phyloP scores from a whole-genome alignment of 1,140 invertebrate species.

The Delia radicum region DNA sequence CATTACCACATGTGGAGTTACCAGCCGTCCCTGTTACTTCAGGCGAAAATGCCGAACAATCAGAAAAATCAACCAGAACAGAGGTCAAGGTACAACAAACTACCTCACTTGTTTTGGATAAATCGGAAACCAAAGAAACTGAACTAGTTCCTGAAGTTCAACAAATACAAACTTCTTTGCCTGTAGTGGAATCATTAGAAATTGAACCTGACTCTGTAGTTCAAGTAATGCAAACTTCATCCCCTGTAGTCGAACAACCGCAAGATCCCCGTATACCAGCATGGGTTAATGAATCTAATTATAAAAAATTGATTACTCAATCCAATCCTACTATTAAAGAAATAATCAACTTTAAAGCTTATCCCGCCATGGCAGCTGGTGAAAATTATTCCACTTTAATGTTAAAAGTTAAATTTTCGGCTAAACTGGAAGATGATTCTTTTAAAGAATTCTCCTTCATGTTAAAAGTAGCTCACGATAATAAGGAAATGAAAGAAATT shows the following conservation, averaged over 20 bases:
- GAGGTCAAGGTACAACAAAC: too few relatives aligned
- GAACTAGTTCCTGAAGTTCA: not conserved
- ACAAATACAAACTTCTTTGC: not conserved
- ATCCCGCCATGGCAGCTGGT: conserved; percentile 36
- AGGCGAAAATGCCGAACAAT: not conserved
- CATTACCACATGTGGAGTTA: conserved; percentile 2
- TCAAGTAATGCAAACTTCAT: not conserved
- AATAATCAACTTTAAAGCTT: conserved; percentile 36
- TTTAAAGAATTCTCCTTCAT: conserved; percentile 36
- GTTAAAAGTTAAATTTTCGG: conserved; percentile 41
- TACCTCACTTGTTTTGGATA: too few relatives aligned
- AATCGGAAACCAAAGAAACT: not conserved
- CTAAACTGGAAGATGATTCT: conserved; percentile 37
- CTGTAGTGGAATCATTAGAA: too few relatives aligned
- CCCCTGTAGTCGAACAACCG: not conserved
- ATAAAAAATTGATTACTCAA: conserved; percentile 51
- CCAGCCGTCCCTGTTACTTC: not conserved
- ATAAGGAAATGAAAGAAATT: conserved; percentile 39
- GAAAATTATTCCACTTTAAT: conserved; percentile 48
- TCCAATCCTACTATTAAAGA: conserved; percentile 42
- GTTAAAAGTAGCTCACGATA: conserved; percentile 45
- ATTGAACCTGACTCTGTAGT: not conserved
- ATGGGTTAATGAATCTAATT: conserved; percentile 57
- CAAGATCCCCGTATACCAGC: conserved; percentile 34
- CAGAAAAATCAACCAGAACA: not conserved